Evolutionary conservation across 2,797 vertebrate genomes (phyloP).

Genomic region (Podarcis lilfordi): DNA sequence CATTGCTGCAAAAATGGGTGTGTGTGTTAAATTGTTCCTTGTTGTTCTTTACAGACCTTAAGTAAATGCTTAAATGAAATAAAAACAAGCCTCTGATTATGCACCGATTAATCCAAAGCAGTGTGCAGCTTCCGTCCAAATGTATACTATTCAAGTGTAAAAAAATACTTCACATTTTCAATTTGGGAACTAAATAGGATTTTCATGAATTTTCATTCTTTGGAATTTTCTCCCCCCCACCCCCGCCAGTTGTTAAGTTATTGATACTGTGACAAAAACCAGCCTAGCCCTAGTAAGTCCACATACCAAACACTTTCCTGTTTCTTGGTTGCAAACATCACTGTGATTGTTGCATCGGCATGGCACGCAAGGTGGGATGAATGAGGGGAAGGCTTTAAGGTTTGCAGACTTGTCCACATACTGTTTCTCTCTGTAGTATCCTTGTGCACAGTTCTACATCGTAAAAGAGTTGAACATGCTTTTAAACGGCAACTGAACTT

Average conservation of each 20-base stretch:
- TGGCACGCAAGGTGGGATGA: slow-evolving; percentile 81
- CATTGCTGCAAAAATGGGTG: not conserved
- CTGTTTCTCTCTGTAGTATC: slow-evolving; percentile 82
- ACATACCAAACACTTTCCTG: slow-evolving; percentile 90
- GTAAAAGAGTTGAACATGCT: accelerated
- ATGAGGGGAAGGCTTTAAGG: slow-evolving; percentile 49
- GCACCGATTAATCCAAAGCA: not conserved
- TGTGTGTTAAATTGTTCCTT: not conserved
- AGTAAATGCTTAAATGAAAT: not conserved
- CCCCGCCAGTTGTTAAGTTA: not conserved
- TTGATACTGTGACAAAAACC: not conserved
- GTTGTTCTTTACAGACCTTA: not conserved
- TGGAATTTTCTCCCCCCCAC: accelerated
- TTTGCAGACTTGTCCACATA: slow-evolving; percentile 53
- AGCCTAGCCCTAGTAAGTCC: accelerated
- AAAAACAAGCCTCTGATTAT: not conserved
- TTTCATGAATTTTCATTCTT: not conserved
- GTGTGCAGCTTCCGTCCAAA: not conserved
- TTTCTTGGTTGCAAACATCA: slow-evolving; percentile 83
- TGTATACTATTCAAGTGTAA: not conserved
- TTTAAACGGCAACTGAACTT: not conserved
- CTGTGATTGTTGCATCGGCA: slow-evolving; percentile 93
- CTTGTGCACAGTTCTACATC: slow-evolving; percentile 86
- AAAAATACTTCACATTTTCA: not conserved
- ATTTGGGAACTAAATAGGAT: not conserved